Evolutionary conservation across 2,113 vertebrate genomes (phyloP), one percentile per base, ranked within the genome.

Genomic region (Crocuta crocuta): DNA sequence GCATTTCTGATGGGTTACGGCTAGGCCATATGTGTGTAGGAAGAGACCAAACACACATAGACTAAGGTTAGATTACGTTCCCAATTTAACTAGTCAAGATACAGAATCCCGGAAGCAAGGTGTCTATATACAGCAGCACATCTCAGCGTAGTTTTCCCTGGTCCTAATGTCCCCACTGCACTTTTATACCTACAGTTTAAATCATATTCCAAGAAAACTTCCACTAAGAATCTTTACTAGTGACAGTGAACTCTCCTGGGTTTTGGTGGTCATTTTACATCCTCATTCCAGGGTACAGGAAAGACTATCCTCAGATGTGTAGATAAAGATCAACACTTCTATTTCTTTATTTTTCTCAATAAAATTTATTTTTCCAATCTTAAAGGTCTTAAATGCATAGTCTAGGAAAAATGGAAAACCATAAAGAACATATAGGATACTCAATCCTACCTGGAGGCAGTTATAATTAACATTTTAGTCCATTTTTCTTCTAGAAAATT

Each of bases 181-280:
- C n/a, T 92, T 84, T 92, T 78, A 83, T 82, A 71, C 61, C 80
- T 35, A 96, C 43, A 94, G 65, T 16, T 86, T 97, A 93, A 93
- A 68, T 96, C 33, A 87, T 87, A 97, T 83, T 84, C 39, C 70
- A 95, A 83, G 61, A 96, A 87, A 96, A 90, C 68, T 53, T 94
- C 43, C n/a, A 33, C 68, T 95, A 89, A 78, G 90, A 87, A 89
- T 88, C 50, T 89, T 94, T 74, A 35, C 91, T 95, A 88, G 31
- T 95, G 74, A 92, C 33, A 24, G 19, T 93, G 71, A 97, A 79
- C 31, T 96, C 89, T 74, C 84, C 55, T 96, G 88, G 35, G 80
- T 39, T 95, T 97, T 81, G 48, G 33, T 89, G 31, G 24, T 97
- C 70, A 90, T 87, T 79, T 92, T 88, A 48, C 10, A 88, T 91